Percentiles rank a stretch among this genome's conserved stretches.
Conservation (phyloP, 1,140 invertebrate genomes). For the Bradynema listronoti region DNA sequence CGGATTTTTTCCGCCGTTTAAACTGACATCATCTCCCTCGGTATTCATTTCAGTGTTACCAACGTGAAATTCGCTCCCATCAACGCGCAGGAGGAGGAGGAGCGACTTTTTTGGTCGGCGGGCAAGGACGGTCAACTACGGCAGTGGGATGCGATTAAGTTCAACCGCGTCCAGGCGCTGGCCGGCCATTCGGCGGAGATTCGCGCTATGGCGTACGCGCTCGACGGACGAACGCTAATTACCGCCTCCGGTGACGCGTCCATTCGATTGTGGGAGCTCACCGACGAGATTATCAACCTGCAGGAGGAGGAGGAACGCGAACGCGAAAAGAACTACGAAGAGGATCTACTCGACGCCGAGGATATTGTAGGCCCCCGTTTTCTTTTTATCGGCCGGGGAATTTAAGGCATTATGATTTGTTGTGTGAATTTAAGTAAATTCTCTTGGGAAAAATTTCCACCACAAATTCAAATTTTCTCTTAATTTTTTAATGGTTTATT, state of each 20-base stretch:
- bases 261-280: slow-evolving; percentile 77
- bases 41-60: slow-evolving; percentile 67
- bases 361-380: slow-evolving; percentile 69
- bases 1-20: slow-evolving; percentile 7
- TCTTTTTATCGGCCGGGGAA: no score
- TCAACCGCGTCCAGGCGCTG: slow-evolving; percentile 62
- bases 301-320: slow-evolving; percentile 77
- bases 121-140: slow-evolving; percentile 77
- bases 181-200: slow-evolving; percentile 66
- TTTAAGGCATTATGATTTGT: no score
- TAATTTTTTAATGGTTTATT: no score
- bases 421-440: no score
- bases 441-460: no score
- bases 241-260: slow-evolving; percentile 79
- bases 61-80: slow-evolving; percentile 75
- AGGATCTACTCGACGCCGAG: slow-evolving; percentile 61
- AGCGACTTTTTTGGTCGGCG: slow-evolving; percentile 84
- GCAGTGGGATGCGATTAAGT: slow-evolving; percentile 92
- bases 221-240: slow-evolving; percentile 39
- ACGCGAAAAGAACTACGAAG: slow-evolving; percentile 50
- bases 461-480: no score
- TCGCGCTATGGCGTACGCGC: slow-evolving; percentile 29
- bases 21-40: no score
- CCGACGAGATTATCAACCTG: slow-evolving; percentile 78
- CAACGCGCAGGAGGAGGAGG: slow-evolving; percentile 65